Evolutionary conservation across 2,888 invertebrate genomes (phyloP).

Genomic region (Troides helena): DNA sequence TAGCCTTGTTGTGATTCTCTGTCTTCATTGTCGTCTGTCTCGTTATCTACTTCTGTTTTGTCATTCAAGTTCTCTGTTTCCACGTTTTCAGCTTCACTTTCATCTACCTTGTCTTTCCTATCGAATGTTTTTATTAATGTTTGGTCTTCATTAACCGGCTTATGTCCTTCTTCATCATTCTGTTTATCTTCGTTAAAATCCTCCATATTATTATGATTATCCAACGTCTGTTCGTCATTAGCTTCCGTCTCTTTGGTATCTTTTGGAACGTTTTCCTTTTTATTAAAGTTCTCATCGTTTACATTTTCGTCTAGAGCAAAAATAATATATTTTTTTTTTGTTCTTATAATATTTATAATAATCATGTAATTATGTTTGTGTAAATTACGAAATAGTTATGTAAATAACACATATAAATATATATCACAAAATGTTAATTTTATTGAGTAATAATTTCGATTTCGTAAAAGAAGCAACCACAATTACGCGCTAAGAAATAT

Average conservation of each 20-base stretch:
- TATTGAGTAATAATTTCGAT: too few species aligned
- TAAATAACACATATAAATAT: too few species aligned
- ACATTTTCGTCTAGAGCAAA: neutral
- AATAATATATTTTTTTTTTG: too few species aligned
- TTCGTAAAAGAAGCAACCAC: too few species aligned
- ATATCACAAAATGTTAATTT: too few species aligned
- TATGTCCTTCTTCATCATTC: neutral
- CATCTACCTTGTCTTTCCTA: neutral
- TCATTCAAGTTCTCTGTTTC: neutral
- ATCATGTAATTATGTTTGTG: too few species aligned
- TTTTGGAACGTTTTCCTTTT: too few species aligned
- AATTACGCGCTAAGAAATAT: too few species aligned
- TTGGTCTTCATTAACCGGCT: neutral
- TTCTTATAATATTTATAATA: too few species aligned
- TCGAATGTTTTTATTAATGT: neutral
- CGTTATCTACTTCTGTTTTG: neutral
- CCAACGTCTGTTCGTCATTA: neutral
- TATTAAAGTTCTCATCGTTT: neutral
- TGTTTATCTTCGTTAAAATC: neutral
- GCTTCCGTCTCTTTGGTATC: neutral
- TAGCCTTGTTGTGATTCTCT: neutral
- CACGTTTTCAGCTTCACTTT: neutral
- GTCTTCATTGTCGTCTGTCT: neutral
- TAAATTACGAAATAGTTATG: too few species aligned
- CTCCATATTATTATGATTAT: neutral